Evolutionary conservation across 2,113 vertebrate genomes (phyloP).

Genomic region (Notiomystis cincta): DNA sequence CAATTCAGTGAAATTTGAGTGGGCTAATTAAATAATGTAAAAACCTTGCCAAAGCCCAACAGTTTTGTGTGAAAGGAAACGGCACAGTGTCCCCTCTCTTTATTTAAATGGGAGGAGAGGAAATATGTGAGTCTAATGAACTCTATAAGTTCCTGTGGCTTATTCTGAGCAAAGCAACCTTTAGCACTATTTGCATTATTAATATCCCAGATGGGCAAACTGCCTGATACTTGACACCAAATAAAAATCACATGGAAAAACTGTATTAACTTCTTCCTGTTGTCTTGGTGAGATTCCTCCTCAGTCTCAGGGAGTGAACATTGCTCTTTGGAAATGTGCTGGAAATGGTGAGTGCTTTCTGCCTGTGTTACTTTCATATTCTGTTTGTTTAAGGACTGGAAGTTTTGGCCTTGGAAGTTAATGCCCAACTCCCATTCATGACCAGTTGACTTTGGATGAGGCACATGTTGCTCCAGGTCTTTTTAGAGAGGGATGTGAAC

Average conservation of each 20-base stretch:
- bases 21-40: conserved; percentile 61
- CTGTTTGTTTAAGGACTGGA: neutral
- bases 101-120: conserved; percentile 14
- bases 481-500: neutral
- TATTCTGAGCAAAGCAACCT: conserved; percentile 34
- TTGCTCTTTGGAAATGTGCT: neutral
- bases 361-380: neutral
- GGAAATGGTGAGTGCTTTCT: neutral
- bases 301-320: neutral
- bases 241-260: conserved; percentile 15
- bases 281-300: conserved; percentile 10
- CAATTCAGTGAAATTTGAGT: conserved; percentile 48
- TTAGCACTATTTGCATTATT: conserved; percentile 57
- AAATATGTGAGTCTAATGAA: conserved; percentile 56
- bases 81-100: neutral
- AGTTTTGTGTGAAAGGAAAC: conserved; percentile 10
- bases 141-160: conserved; percentile 29
- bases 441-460: neutral
- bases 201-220: conserved; percentile 50
- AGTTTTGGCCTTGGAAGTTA: neutral
- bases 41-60: conserved; percentile 39
- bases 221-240: conserved; percentile 36
- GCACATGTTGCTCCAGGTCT: neutral
- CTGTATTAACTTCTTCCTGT: conserved; percentile 17
- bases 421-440: neutral